Percentiles rank a stretch among this genome's conserved stretches.
Evolutionary conservation across 1,140 invertebrate genomes (phyloP).

Genomic region (Trichonephila clavata): DNA sequence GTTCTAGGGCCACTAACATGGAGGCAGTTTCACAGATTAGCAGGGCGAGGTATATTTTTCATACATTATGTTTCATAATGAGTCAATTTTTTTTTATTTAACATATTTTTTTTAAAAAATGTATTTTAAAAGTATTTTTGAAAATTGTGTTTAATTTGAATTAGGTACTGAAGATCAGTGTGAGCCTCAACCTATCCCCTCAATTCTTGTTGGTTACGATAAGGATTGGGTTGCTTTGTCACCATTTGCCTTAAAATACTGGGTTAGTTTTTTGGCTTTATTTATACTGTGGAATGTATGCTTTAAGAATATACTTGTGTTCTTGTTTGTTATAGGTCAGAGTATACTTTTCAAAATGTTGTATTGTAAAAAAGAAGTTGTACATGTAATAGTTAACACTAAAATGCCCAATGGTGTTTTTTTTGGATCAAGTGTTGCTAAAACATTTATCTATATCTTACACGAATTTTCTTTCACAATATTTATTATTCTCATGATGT

Average conservation of each 20-base stretch:
- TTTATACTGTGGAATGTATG: no score
- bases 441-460: no score
- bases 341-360: no score
- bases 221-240: slow-evolving; percentile 96
- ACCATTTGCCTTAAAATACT: slow-evolving; percentile 95
- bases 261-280: slow-evolving; percentile 82
- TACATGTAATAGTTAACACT: no score
- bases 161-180: slow-evolving; percentile 93
- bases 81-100: background rate
- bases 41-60: slow-evolving; percentile 87
- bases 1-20: slow-evolving; percentile 90
- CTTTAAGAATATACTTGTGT: no score
- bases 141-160: slow-evolving; percentile 6
- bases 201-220: slow-evolving; percentile 95
- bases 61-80: background rate
- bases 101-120: background rate
- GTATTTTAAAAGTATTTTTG: background rate
- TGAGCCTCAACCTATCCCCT: slow-evolving; percentile 97
- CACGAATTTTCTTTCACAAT: no score
- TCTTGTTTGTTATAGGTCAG: no score
- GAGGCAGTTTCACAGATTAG: slow-evolving; percentile 97
- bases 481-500: no score
- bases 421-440: no score
- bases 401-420: no score
- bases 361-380: no score